These are phyloP conservation scores for Saccostrea echinata DNA, from an alignment of 1,140 invertebrate genomes.

Conservation along the genomic window DNA sequence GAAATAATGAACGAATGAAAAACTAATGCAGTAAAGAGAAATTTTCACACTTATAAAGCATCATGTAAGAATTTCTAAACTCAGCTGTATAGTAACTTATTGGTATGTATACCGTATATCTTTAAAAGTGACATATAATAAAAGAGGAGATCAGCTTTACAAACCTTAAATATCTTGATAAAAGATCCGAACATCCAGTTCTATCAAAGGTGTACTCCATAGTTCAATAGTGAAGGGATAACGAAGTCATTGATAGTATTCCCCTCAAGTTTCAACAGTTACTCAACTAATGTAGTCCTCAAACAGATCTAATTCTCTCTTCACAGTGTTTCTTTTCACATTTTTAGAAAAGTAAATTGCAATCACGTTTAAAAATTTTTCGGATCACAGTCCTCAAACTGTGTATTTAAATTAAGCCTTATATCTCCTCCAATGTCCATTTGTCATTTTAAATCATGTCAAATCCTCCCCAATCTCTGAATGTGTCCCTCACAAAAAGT, in stretches of 20 bases:
- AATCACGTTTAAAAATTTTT: background rate
- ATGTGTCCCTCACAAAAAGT: constrained; percentile 13
- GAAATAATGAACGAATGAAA: too few species aligned
- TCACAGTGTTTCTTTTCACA: background rate
- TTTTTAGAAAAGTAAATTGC: constrained; percentile 15
- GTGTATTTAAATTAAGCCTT: constrained; percentile 22
- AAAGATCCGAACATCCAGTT: constrained; percentile 4
- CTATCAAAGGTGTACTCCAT: constrained; percentile 19
- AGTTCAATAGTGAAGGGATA: background rate
- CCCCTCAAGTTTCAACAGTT: background rate
- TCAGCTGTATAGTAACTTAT: too few species aligned
- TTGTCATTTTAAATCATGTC: constrained; percentile 25
- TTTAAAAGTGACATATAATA: too few species aligned
- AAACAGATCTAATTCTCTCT: background rate
- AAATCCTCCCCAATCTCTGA: constrained; percentile 8
- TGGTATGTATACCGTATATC: too few species aligned
- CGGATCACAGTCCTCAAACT: background rate
- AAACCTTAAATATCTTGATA: constrained; percentile 22
- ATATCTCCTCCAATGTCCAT: constrained; percentile 15
- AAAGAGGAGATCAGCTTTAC: background rate
- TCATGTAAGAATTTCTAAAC: too few species aligned
- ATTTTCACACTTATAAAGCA: too few species aligned
- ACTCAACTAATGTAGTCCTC: background rate
- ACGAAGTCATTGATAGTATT: background rate
- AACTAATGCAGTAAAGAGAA: too few species aligned